These are phyloP conservation scores for Silurus asotus DNA, from an alignment of 2,113 vertebrate species.

Conservation along the genomic window DNA sequence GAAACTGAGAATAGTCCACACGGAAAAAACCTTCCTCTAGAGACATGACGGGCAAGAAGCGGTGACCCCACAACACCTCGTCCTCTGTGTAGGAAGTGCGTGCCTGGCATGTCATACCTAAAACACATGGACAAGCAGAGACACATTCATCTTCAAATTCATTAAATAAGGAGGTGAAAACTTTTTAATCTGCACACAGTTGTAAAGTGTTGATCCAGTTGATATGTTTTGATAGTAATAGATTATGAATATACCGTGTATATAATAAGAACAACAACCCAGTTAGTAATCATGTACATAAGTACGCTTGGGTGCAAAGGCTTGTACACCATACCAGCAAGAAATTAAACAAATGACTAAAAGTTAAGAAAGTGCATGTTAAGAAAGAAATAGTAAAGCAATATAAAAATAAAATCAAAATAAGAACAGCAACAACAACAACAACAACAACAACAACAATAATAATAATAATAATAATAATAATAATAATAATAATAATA, in stretches of 20 bases:
- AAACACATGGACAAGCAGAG: constrained; percentile 29
- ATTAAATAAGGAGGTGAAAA: neutral
- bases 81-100: constrained; percentile 88
- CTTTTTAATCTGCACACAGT: neutral
- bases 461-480: no score
- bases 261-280: no score
- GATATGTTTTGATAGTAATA: neutral
- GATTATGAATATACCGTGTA: neutral
- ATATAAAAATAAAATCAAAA: no score
- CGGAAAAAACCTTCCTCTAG: constrained; percentile 88
- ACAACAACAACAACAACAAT: no score
- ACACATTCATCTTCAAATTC: neutral
- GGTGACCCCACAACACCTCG: constrained; percentile 88
- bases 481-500: no score
- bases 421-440: no score
- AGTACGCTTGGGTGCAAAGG: neutral
- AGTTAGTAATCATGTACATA: neutral
- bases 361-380: no score
- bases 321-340: no score
- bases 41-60: constrained; percentile 88
- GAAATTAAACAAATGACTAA: no score
- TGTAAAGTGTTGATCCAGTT: neutral
- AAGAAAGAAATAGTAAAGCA: no score
- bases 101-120: constrained; percentile 90
- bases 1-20: constrained; percentile 89